Percentiles rank a stretch among this genome's conserved stretches.
These are phyloP conservation scores for Semicossyphus pulcher DNA, from an alignment of 2,113 vertebrate genomes.

Conservation along the genomic window DNA sequence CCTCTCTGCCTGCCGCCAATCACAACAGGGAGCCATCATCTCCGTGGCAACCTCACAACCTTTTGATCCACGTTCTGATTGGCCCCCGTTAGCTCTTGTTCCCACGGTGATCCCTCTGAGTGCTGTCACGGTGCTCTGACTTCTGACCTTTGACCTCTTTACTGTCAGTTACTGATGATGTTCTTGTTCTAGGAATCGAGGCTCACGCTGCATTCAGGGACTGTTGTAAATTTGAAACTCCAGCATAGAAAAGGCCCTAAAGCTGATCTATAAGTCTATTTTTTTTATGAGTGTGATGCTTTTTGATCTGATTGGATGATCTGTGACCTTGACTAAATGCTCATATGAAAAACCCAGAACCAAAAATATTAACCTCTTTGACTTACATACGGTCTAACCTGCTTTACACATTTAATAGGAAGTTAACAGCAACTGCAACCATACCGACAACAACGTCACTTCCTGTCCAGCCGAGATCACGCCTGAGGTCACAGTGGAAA, in stretches of 20 bases:
- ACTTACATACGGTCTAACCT: no score
- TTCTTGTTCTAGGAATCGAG: not conserved
- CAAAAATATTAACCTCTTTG: no score
- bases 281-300: no score
- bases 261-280: not conserved
- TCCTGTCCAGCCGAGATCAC: slow-evolving; percentile 20
- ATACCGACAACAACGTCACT: not conserved
- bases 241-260: not conserved
- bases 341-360: no score
- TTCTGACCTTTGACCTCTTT: slow-evolving; percentile 8
- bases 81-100: slow-evolving; percentile 14
- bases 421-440: slow-evolving; percentile 18
- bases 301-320: no score
- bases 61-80: slow-evolving; percentile 39
- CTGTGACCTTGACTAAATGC: no score
- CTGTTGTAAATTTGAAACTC: not conserved
- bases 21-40: slow-evolving; percentile 16
- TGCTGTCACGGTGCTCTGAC: not conserved
- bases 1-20: slow-evolving; percentile 6
- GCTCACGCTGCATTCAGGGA: not conserved
- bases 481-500: slow-evolving; percentile 6
- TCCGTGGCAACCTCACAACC: slow-evolving; percentile 17
- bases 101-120: slow-evolving; percentile 22
- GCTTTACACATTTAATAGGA: slow-evolving; percentile 67
- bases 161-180: not conserved